These are phyloP conservation scores for Pseudomyrmex flavicornis DNA, from an alignment of 1,140 invertebrate species.

Conservation along the genomic window DNA sequence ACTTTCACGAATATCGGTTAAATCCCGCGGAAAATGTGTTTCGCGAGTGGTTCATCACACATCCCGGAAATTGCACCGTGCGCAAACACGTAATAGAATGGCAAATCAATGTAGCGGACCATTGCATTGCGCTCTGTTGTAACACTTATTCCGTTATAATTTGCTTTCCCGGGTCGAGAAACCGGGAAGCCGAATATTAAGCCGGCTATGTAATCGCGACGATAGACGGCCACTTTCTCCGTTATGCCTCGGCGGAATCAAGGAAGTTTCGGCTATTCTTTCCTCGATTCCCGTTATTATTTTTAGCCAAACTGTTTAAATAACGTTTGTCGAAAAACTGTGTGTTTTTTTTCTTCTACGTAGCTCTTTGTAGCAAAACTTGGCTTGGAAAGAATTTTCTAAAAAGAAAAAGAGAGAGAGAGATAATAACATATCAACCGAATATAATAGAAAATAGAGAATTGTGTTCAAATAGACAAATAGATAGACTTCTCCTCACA, in stretches of 20 bases:
- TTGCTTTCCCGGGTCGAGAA: constrained; percentile 74
- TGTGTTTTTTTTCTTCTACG: not conserved
- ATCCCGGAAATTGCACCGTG: constrained; percentile 18
- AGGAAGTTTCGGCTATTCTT: constrained; percentile 70
- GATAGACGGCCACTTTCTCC: constrained; percentile 69
- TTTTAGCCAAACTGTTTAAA: constrained; percentile 37
- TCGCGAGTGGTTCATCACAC: not conserved
- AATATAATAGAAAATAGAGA: constrained; percentile 2
- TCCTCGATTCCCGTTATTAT: constrained; percentile 37
- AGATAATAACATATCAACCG: not conserved
- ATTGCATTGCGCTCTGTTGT: constrained; percentile 35
- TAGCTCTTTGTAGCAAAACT: not conserved
- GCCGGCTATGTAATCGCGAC: constrained; percentile 49
- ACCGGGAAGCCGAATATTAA: constrained; percentile 62
- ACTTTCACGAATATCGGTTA: no score
- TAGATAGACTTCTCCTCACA: constrained; percentile 3
- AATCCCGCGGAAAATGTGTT: not conserved
- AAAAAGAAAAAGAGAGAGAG: not conserved
- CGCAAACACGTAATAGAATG: constrained; percentile 36
- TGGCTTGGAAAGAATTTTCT: not conserved
- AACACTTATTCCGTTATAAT: constrained; percentile 57
- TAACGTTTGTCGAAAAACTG: constrained; percentile 14
- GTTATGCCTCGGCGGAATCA: constrained; percentile 71
- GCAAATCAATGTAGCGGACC: constrained; percentile 44
- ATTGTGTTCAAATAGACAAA: constrained; percentile 15